A percentile compares a stretch with the other conserved stretches of the same genome.
Evolutionary conservation across 2,113 vertebrate species (phyloP).

Genomic region (Erythrolamprus reginae): DNA sequence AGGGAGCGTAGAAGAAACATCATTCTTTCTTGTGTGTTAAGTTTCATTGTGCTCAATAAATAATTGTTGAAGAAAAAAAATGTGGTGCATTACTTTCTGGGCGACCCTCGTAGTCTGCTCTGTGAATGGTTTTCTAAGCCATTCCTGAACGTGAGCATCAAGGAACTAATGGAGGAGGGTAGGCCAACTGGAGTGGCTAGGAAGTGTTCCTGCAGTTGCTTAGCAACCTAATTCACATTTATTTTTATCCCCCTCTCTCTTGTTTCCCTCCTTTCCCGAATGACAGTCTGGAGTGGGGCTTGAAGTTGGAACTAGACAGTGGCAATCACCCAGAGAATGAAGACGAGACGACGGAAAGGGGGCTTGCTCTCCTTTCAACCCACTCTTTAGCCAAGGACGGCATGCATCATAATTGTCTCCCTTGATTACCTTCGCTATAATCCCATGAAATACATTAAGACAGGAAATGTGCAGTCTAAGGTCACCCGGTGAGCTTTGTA

Average conservation of each 20-base stretch:
- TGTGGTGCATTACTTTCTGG: too few relatives aligned
- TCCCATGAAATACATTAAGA: background rate
- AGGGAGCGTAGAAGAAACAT: too few relatives aligned
- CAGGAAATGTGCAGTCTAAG: background rate
- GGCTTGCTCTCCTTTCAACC: background rate
- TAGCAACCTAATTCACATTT: background rate
- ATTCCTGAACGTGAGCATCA: background rate
- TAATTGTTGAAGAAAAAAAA: too few relatives aligned
- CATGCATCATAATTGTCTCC: background rate
- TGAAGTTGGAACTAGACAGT: background rate
- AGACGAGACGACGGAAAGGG: background rate
- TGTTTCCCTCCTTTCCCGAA: background rate
- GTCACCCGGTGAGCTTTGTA: background rate
- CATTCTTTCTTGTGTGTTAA: too few relatives aligned
- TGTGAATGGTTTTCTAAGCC: background rate
- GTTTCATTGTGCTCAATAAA: too few relatives aligned
- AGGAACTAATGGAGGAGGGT: background rate
- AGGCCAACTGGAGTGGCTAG: background rate
- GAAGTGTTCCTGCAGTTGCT: background rate
- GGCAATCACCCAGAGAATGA: background rate
- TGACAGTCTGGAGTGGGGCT: background rate
- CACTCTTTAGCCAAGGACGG: too few relatives aligned
- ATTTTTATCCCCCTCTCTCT: background rate
- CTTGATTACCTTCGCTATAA: background rate
- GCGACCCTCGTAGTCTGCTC: too few relatives aligned